These are phyloP conservation scores for Gallinago jamesoni DNA, from an alignment of 2,113 vertebrate genomes.

Conservation along the genomic window DNA sequence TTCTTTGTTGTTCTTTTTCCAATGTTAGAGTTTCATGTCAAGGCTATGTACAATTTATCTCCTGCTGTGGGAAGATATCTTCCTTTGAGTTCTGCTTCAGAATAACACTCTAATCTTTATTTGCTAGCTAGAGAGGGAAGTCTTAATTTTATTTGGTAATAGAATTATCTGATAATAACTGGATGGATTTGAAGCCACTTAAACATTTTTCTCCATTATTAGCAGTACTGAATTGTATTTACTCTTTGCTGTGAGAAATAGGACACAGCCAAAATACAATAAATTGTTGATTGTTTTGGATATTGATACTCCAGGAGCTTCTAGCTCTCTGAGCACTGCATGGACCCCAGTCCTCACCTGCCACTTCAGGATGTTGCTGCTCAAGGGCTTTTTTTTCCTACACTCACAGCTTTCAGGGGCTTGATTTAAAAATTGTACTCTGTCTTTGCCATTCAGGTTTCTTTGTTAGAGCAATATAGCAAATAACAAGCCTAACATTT, in stretches of 20 bases:
- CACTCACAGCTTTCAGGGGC: neutral
- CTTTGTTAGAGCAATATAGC: neutral
- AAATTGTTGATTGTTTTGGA: neutral
- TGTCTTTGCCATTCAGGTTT: neutral
- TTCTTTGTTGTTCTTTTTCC: neutral
- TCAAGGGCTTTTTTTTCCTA: neutral
- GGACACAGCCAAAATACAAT: neutral
- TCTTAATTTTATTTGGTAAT: neutral
- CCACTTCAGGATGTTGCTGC: neutral
- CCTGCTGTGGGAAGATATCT: neutral
- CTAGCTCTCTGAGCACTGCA: neutral
- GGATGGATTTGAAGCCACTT: neutral
- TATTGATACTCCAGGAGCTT: neutral
- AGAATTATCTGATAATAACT: neutral
- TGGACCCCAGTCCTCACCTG: neutral
- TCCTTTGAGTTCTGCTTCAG: neutral
- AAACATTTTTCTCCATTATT: neutral
- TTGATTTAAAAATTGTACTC: neutral
- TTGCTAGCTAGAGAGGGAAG: neutral
- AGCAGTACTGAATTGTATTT: neutral
- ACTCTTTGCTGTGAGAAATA: neutral
- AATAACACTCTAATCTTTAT: neutral
- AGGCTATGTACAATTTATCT: neutral
- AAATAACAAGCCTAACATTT: neutral
- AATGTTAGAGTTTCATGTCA: neutral